A percentile compares a stretch with the other conserved stretches of the same genome.
Conservation (phyloP, 53 echinoderm and acorn worm species). For the Stichopus horrens region DNA sequence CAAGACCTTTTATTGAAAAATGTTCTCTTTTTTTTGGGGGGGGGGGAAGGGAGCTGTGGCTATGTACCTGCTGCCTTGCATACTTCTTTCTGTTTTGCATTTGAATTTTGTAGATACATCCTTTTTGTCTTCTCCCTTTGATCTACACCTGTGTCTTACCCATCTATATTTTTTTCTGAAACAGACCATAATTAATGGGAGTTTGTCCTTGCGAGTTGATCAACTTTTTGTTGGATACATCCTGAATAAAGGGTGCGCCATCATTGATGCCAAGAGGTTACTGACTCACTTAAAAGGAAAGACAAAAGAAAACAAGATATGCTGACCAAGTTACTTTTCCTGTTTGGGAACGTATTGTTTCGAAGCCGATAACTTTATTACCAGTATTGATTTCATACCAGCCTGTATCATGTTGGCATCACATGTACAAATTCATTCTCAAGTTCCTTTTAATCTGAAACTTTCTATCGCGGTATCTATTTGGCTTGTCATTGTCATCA, state of each 20-base stretch:
- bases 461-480: neutral
- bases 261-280: neutral
- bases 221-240: neutral
- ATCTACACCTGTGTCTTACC: no score
- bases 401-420: neutral
- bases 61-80: no score
- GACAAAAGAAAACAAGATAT: conserved; percentile 22
- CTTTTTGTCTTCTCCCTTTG: no score
- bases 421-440: neutral
- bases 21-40: no score
- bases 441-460: neutral
- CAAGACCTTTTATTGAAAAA: no score
- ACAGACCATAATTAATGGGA: no score
- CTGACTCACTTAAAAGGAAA: conserved; percentile 13
- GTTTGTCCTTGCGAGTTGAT: neutral
- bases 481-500: neutral
- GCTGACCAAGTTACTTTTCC: conserved; percentile 27
- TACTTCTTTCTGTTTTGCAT: no score
- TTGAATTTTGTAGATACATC: no score
- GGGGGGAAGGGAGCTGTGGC: no score
- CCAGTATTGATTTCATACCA: conserved; percentile 16
- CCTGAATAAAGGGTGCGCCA: conserved; percentile 9
- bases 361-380: conserved; percentile 21
- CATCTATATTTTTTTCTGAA: no score
- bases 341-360: conserved; percentile 31